phyloP scores from a whole-genome alignment of 2,113 vertebrate genomes.

The Stictonetta naevosa region DNA sequence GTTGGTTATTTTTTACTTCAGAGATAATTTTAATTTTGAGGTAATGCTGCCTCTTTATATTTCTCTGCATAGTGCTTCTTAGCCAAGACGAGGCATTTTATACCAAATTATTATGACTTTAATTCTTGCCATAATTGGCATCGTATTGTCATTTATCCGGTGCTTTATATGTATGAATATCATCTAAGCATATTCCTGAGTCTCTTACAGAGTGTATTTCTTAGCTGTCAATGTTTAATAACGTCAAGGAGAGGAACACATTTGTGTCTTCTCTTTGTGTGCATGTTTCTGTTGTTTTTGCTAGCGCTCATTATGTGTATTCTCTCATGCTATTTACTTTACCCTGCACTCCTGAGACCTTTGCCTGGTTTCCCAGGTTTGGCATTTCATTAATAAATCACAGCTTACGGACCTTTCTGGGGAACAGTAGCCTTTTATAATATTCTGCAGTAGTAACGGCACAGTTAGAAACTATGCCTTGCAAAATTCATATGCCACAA shows the following conservation, averaged over 20 bases:
- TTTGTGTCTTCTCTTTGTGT: background rate
- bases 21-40: slow-evolving; percentile 33
- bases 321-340: slow-evolving; percentile 40
- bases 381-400: slow-evolving; percentile 47
- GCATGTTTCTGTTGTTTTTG: slow-evolving; percentile 12
- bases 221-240: background rate
- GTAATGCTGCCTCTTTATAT: background rate
- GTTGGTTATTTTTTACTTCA: background rate
- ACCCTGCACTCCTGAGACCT: slow-evolving; percentile 1
- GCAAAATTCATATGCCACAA: slow-evolving; percentile 35
- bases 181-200: background rate
- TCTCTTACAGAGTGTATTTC: background rate
- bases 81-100: background rate
- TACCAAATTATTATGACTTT: background rate
- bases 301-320: background rate
- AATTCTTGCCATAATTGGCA: background rate
- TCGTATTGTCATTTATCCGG: background rate
- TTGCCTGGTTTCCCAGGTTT: background rate
- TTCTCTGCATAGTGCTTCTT: background rate
- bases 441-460: background rate
- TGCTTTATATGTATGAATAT: background rate
- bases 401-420: slow-evolving; percentile 1
- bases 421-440: slow-evolving; percentile 26
- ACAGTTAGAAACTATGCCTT: background rate
- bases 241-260: background rate